phyloP scores from a whole-genome alignment of 2,113 vertebrate genomes.

The Sinosuthora webbiana region DNA sequence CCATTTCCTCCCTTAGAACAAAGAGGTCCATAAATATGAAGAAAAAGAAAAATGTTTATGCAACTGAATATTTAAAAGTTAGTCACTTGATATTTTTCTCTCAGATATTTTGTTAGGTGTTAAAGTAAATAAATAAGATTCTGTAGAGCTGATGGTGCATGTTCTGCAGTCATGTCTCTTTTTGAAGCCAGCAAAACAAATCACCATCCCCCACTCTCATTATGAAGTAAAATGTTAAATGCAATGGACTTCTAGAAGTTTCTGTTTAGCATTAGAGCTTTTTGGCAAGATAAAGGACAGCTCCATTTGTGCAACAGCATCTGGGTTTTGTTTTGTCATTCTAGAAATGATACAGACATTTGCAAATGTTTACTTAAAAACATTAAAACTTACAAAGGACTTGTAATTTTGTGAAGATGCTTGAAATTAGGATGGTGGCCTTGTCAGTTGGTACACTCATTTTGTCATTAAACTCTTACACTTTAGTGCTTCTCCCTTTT shows the following conservation, averaged over 20 bases:
- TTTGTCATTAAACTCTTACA: neutral
- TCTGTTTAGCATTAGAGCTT: neutral
- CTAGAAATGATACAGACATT: accelerated
- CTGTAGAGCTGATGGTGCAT: neutral
- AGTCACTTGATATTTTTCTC: neutral
- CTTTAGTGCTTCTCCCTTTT: neutral
- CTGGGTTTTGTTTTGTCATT: neutral
- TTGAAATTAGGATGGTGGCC: neutral
- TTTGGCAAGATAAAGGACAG: neutral
- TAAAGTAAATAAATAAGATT: neutral
- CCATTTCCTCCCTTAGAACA: neutral
- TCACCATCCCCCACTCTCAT: neutral
- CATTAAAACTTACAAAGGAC: neutral
- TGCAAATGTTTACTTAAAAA: neutral
- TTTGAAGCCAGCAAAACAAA: neutral
- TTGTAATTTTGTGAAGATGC: neutral
- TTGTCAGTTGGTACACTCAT: neutral
- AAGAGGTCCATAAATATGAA: neutral
- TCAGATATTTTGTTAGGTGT: neutral
- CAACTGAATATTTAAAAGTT: neutral
- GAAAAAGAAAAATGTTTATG: neutral
- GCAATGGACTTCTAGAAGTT: neutral
- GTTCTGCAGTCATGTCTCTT: neutral
- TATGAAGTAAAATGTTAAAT: neutral
- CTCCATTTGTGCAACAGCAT: neutral